Base-by-base conservation (phyloP, 2,797 vertebrate species). In the Dromococcyx pavoninus region DNA sequence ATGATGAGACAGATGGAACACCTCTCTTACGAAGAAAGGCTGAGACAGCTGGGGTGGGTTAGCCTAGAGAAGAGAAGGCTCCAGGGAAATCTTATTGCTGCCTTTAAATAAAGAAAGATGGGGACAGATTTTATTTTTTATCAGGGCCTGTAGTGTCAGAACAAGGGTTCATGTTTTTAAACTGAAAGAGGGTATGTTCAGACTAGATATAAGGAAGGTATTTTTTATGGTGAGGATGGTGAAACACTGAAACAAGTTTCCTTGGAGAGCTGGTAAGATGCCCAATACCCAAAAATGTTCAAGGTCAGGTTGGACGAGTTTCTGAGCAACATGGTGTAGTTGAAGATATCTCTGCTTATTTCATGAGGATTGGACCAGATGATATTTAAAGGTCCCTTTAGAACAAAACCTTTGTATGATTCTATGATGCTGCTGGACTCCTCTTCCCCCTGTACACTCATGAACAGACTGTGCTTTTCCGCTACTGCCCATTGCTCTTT, bases 341-440 rank as follows among this genome's bases (percentile, higher is more conserved):
- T 73, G 66, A 88, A 64, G 21, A 22, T 41, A 11, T 27, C 18
- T 16, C 6, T 53, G 21, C 21, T 43, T 0, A 14, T 32, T 39
- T 23, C 18, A 17, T 22, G 2, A 3, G 1, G 1, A 2, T 5
- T 37, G n/a, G 28, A 70, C 6, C 41, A 37, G 30, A 37, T 22
- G 15, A 14, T 10, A 9, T 61, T 48, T 56, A 61, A 70, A 39
- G 2, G 13, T 25, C 3, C 14, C 62, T 79, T 17, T 25, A 84
- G 76, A 7, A 0, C 3, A 23, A 65, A 70, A 8, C 13, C 15
- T 39, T 61, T 48, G 22, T 48, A 48, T 48, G 46, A 33, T 56
- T 41, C 37, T 46, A 6, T 32, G 32, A 33, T 56, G 70, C 46
- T 66, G 25, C 19, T 11, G 7, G 7, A 50, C 9, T 35, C 11